These are phyloP conservation scores for Sebastes baramenuke DNA, from an alignment of 2,797 vertebrate genomes.

Conservation along the genomic window DNA sequence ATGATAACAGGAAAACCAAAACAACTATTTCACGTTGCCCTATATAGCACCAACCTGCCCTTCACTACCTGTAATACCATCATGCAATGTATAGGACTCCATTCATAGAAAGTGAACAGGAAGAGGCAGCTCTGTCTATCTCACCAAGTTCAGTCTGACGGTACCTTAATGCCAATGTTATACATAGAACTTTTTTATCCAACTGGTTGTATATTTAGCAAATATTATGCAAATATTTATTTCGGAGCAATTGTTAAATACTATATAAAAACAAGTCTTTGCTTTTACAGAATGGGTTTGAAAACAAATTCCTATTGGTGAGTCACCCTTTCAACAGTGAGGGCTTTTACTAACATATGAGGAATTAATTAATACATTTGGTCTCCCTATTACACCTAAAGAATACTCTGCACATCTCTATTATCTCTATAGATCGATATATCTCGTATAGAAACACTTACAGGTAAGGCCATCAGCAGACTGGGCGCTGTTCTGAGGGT, in stretches of 20 bases:
- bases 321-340: neutral
- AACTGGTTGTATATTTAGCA: neutral
- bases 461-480: slow-evolving; percentile 97
- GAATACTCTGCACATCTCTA: neutral
- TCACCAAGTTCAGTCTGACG: neutral
- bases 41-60: neutral
- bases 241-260: neutral
- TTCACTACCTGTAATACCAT: neutral
- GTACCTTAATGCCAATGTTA: neutral
- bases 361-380: neutral
- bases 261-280: neutral
- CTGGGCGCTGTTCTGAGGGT: slow-evolving; percentile 99
- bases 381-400: neutral
- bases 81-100: neutral
- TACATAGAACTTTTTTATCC: neutral
- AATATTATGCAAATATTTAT: neutral
- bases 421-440: neutral
- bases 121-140: no score
- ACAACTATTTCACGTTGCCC: neutral
- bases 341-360: neutral
- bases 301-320: neutral
- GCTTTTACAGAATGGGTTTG: neutral
- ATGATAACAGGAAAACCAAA: neutral
- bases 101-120: neutral
- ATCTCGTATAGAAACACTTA: slow-evolving; percentile 79